These are phyloP conservation scores for Steinernema carpocapsae DNA, from an alignment of 2,888 invertebrate species.

Conservation along the genomic window DNA sequence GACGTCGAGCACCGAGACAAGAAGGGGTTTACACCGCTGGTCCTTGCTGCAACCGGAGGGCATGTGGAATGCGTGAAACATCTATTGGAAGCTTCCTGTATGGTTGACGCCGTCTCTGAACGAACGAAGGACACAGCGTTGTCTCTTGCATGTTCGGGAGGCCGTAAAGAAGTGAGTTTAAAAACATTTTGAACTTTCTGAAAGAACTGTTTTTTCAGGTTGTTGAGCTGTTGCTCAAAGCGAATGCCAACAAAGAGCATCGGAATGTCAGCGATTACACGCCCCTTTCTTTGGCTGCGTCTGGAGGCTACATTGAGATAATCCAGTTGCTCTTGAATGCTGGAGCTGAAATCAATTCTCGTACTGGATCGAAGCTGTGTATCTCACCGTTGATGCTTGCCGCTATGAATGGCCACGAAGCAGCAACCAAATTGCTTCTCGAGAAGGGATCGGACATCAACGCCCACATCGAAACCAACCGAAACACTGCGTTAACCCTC, in stretches of 20 bases:
- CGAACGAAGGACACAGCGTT: slow-evolving; percentile 95
- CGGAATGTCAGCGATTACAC: slow-evolving; percentile 99
- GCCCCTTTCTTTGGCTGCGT: slow-evolving; percentile 95
- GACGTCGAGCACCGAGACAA: slow-evolving; percentile 98
- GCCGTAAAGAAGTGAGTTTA: slow-evolving; percentile 82
- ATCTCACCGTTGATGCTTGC: slow-evolving; percentile 98
- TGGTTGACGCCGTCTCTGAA: slow-evolving; percentile 97
- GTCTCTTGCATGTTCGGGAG: slow-evolving; percentile 94
- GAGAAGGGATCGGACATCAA: slow-evolving; percentile 99
- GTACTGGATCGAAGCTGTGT: slow-evolving; percentile 72
- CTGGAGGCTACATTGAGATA: slow-evolving; percentile 94
- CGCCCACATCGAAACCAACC: slow-evolving; percentile 94
- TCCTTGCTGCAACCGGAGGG: slow-evolving; percentile 94
- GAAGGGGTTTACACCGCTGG: slow-evolving; percentile 93
- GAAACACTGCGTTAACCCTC: slow-evolving; percentile 95
- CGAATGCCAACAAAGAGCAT: slow-evolving; percentile 90
- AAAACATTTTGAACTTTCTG: not conserved
- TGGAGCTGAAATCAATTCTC: slow-evolving; percentile 96
- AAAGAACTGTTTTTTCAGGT: slow-evolving; percentile 72
- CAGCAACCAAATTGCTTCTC: slow-evolving; percentile 88
- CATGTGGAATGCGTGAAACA: slow-evolving; percentile 88
- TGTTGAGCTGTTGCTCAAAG: slow-evolving; percentile 85
- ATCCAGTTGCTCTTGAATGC: slow-evolving; percentile 89
- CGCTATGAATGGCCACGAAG: slow-evolving; percentile 96
- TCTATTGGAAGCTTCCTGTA: slow-evolving; percentile 89